Evolutionary conservation across 2,113 vertebrate species (phyloP).

Genomic region (Cyrtonyx montezumae): DNA sequence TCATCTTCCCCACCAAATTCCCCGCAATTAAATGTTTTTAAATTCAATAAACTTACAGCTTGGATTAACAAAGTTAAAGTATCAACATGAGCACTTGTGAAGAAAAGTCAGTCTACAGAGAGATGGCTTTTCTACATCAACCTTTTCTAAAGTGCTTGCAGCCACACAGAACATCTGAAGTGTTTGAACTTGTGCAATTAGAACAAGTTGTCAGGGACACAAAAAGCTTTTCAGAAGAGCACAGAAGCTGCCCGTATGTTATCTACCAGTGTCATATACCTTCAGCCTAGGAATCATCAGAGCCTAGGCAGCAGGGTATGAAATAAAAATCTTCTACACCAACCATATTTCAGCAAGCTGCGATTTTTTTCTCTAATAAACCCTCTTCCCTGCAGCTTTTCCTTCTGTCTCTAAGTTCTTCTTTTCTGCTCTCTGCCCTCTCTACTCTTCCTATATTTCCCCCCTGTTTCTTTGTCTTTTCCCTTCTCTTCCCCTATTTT

Average conservation of each 20-base stretch:
- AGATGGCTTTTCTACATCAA: constrained; percentile 66
- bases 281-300: constrained; percentile 72
- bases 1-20: background rate
- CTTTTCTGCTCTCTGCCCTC: constrained; percentile 58
- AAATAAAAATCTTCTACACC: constrained; percentile 67
- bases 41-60: constrained; percentile 3
- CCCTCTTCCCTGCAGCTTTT: constrained; percentile 73
- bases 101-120: constrained; percentile 58
- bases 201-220: constrained; percentile 78
- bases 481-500: background rate
- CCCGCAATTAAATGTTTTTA: background rate
- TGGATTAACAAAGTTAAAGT: constrained; percentile 35
- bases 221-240: constrained; percentile 76
- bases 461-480: constrained; percentile 41
- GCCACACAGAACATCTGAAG: constrained; percentile 66
- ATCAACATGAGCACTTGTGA: constrained; percentile 43
- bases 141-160: constrained; percentile 69
- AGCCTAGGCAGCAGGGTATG: constrained; percentile 70
- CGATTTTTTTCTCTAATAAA: constrained; percentile 66
- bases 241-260: constrained; percentile 70
- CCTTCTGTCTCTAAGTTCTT: constrained; percentile 69
- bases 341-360: constrained; percentile 67
- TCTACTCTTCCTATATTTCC: constrained; percentile 48
- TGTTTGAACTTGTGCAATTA: constrained; percentile 78
- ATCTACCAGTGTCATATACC: constrained; percentile 68